These are phyloP conservation scores for Galeruca laticollis DNA, from an alignment of 2,888 invertebrate species.

Conservation along the genomic window DNA sequence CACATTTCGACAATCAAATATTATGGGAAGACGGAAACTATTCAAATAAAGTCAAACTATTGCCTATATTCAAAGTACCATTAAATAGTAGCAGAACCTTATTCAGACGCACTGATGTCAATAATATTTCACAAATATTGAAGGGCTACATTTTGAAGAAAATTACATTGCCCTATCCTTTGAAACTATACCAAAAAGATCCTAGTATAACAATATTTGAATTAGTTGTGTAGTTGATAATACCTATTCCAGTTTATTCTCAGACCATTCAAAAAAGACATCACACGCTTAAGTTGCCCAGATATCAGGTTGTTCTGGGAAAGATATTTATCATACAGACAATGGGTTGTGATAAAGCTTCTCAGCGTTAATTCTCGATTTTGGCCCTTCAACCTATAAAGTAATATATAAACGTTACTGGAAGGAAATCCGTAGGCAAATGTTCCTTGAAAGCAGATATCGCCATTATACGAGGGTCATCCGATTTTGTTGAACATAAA, in stretches of 20 bases:
- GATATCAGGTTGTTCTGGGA: constrained; percentile 21
- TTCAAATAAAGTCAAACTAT: too few species aligned
- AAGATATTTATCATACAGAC: constrained; percentile 33
- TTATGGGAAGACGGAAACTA: too few species aligned
- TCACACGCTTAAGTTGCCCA: constrained; percentile 19
- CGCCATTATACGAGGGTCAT: constrained; percentile 10
- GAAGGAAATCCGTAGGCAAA: constrained; percentile 25
- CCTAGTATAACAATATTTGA: too few species aligned
- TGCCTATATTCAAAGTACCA: too few species aligned
- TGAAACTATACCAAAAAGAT: too few species aligned
- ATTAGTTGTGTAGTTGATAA: too few species aligned
- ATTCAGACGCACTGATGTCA: too few species aligned
- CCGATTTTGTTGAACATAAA: constrained; percentile 8
- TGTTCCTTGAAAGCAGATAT: constrained; percentile 27
- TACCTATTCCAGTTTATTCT: neutral
- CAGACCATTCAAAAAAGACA: constrained; percentile 17
- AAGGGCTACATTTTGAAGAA: too few species aligned
- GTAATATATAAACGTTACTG: constrained; percentile 22
- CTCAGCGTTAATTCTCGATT: constrained; percentile 25
- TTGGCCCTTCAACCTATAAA: constrained; percentile 12
- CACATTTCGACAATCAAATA: too few species aligned
- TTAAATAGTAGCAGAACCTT: too few species aligned
- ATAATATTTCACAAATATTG: too few species aligned
- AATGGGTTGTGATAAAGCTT: constrained; percentile 30
- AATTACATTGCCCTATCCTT: too few species aligned